A percentile compares a stretch with the other conserved stretches of the same genome.
Conservation (phyloP, 2,888 invertebrate species). For the Osmoderma eremita region DNA sequence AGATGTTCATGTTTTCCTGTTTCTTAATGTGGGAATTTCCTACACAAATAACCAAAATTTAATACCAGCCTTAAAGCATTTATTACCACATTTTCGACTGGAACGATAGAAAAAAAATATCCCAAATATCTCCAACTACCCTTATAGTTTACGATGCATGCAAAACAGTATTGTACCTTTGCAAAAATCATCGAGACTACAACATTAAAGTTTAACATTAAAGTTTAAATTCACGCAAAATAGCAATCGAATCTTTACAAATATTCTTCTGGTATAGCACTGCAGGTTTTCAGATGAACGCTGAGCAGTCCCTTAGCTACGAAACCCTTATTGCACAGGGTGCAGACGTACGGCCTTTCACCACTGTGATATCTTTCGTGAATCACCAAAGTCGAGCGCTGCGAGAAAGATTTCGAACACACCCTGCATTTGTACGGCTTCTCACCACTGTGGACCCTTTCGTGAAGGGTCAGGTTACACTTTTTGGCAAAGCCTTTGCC, state of each 20-base stretch:
- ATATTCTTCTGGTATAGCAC: conserved; percentile 41
- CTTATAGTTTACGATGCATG: too few species aligned
- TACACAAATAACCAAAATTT: too few species aligned
- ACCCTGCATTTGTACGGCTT: conserved; percentile 70
- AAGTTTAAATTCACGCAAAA: too few species aligned
- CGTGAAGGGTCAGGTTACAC: conserved; percentile 69
- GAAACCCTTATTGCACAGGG: conserved; percentile 67
- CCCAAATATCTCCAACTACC: too few species aligned
- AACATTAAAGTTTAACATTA: too few species aligned
- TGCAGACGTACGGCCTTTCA: conserved; percentile 67
- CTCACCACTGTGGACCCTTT: conserved; percentile 70
- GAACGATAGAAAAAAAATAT: too few species aligned
- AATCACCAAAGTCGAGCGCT: conserved; percentile 69
- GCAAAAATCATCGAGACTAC: too few species aligned
- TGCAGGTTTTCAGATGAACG: conserved; percentile 66
- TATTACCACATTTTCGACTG: too few species aligned
- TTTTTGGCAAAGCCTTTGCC: conserved; percentile 69
- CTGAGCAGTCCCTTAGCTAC: conserved; percentile 68
- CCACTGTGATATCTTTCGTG: conserved; percentile 71
- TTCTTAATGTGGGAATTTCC: too few species aligned
- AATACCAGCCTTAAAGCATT: too few species aligned
- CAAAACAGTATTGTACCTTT: too few species aligned
- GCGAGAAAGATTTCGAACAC: conserved; percentile 70
- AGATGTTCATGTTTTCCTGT: too few species aligned
- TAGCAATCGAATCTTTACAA: conserved; percentile 25